These are phyloP conservation scores for Antechinus flavipes DNA, from an alignment of 2,113 vertebrate genomes.

Conservation along the genomic window DNA sequence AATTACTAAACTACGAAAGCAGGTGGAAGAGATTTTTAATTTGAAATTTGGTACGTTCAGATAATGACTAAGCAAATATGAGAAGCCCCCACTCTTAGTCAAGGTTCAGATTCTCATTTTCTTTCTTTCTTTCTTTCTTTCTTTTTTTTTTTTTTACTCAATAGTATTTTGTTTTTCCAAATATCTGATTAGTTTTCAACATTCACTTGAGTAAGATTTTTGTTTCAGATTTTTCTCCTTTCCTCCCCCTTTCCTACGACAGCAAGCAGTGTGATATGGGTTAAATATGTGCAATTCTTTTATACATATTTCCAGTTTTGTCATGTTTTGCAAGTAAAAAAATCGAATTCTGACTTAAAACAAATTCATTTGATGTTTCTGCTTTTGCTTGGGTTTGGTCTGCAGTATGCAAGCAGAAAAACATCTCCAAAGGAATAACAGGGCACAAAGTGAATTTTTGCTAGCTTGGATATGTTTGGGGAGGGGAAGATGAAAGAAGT, in stretches of 20 bases:
- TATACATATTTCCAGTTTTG: too few species aligned
- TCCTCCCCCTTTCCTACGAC: too few species aligned
- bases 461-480: neutral
- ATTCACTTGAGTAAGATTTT: too few species aligned
- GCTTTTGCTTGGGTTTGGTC: neutral
- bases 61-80: too few species aligned
- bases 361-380: neutral
- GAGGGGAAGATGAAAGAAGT: neutral
- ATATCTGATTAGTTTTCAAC: too few species aligned
- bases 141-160: too few species aligned
- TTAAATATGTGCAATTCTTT: too few species aligned
- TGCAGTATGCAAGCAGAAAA: neutral
- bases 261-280: too few species aligned
- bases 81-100: neutral
- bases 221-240: too few species aligned
- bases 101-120: neutral
- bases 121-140: too few species aligned
- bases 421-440: neutral
- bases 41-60: constrained; percentile 86
- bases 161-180: too few species aligned
- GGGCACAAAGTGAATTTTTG: neutral
- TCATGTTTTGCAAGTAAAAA: too few species aligned
- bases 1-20: constrained; percentile 88
- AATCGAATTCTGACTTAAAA: neutral
- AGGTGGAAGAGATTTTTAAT: constrained; percentile 89